Percentiles rank a stretch among this genome's conserved stretches.
phyloP scores from a whole-genome alignment of 2,888 invertebrate genomes.

The Luperina nickerlii region DNA sequence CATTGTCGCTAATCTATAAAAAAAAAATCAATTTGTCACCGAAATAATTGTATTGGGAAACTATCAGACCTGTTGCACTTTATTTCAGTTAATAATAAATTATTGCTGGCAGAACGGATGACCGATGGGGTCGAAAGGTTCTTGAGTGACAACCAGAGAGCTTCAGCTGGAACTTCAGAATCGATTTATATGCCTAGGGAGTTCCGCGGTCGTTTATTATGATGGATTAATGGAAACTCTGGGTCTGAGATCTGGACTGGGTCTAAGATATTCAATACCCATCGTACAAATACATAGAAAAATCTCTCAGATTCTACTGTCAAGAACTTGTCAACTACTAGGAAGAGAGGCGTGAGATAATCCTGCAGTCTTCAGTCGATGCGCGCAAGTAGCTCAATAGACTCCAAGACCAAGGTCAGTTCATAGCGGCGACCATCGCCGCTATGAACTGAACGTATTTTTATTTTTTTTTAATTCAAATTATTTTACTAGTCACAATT shows the following conservation, averaged over 20 bases:
- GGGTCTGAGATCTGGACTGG: too few species aligned
- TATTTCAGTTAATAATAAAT: slow-evolving; percentile 10
- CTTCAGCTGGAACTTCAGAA: not conserved
- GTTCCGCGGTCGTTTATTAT: not conserved
- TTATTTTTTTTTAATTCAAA: too few species aligned
- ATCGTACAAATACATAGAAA: not conserved
- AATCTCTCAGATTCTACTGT: not conserved
- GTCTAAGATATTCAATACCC: not conserved
- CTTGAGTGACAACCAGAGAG: not conserved
- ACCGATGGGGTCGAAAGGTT: not conserved
- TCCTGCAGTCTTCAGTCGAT: not conserved
- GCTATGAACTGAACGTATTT: not conserved
- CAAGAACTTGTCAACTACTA: not conserved
- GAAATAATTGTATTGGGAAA: not conserved
- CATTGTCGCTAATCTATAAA: slow-evolving; percentile 91
- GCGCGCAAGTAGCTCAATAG: not conserved
- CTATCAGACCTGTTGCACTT: slow-evolving; percentile 9
- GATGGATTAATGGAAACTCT: not conserved
- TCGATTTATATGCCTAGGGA: not conserved
- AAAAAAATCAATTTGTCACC: slow-evolving; percentile 1
- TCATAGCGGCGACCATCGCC: not conserved
- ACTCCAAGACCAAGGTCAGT: too few species aligned
- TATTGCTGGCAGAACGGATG: not conserved
- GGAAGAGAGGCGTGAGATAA: not conserved
- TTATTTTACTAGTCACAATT: too few species aligned